Percentiles rank a stretch among this genome's conserved stretches.
phyloP scores from a whole-genome alignment of 2,797 vertebrate genomes.

The Hozukius guyotensis region DNA sequence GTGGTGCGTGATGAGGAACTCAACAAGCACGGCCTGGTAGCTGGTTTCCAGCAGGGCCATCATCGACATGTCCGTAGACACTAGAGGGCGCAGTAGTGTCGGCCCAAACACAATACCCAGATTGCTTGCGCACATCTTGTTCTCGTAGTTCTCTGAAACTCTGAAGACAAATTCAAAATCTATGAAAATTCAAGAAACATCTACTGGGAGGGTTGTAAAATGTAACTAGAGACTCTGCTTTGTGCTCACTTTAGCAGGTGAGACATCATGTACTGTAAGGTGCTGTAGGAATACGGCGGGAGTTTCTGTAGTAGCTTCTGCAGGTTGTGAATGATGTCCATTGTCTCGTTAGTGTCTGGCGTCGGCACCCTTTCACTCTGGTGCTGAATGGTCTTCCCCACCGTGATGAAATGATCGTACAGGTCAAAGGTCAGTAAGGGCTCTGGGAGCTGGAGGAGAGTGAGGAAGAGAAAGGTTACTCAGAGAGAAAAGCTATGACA shows the following conservation, averaged over 20 bases:
- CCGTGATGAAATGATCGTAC: constrained; percentile 85
- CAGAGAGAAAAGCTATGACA: neutral
- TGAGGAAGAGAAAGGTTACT: neutral
- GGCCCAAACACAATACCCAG: constrained; percentile 96
- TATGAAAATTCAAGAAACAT: neutral
- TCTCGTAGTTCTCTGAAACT: constrained; percentile 88
- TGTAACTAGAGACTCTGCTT: neutral
- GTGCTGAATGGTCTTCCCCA: constrained; percentile 86
- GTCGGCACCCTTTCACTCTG: constrained; percentile 66
- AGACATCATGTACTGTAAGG: constrained; percentile 86
- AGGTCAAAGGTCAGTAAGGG: constrained; percentile 89
- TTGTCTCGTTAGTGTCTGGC: constrained; percentile 60
- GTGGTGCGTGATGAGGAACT: constrained; percentile 91
- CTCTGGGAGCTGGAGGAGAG: constrained; percentile 87
- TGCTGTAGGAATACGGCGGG: constrained; percentile 86
- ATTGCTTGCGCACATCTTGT: constrained; percentile 95
- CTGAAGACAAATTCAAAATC: constrained; percentile 67
- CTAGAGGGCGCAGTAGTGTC: constrained; percentile 88
- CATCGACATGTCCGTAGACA: constrained; percentile 80
- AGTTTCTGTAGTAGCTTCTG: constrained; percentile 75
- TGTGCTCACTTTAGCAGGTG: constrained; percentile 87
- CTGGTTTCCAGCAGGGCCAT: constrained; percentile 88
- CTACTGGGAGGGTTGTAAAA: neutral
- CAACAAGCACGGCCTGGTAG: constrained; percentile 90
- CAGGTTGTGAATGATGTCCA: constrained; percentile 60